A percentile compares a stretch with the other conserved stretches of the same genome.
Evolutionary conservation across 2,888 invertebrate species (phyloP).

Genomic region (Sinohyriopsis cumingii): DNA sequence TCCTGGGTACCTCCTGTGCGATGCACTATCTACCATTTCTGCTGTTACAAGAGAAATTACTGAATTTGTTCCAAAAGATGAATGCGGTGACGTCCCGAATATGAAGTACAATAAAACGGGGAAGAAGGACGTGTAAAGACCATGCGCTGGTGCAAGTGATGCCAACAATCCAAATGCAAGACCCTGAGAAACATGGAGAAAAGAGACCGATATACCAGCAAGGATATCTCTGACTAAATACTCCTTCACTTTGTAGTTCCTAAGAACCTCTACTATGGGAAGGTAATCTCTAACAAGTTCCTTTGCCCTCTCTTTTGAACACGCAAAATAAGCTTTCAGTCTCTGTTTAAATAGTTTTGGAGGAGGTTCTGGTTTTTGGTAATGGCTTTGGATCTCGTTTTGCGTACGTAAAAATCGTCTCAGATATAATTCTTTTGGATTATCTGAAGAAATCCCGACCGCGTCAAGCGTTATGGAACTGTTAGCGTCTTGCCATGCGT

Average conservation of each 20-base stretch:
- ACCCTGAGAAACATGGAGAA: slow-evolving; percentile 65
- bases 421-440: no score
- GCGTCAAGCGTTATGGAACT: no score
- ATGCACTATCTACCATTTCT: slow-evolving; percentile 39
- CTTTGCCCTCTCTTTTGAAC: no score
- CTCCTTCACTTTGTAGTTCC: slow-evolving; percentile 11
- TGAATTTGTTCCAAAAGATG: slow-evolving; percentile 61
- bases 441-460: no score
- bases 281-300: not conserved
- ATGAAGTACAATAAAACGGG: slow-evolving; percentile 57
- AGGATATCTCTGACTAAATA: slow-evolving; percentile 40
- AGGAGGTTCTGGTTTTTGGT: no score
- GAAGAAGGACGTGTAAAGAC: slow-evolving; percentile 61
- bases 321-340: no score
- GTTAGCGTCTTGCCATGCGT: no score
- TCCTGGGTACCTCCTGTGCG: slow-evolving; percentile 3
- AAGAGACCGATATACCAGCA: slow-evolving; percentile 59
- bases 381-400: no score
- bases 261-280: slow-evolving; percentile 13
- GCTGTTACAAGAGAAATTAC: slow-evolving; percentile 60
- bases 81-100: slow-evolving; percentile 58
- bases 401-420: no score
- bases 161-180: slow-evolving; percentile 60
- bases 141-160: slow-evolving; percentile 51
- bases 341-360: no score